phyloP scores from a whole-genome alignment of 2,888 invertebrate genomes.

The Adela reaumurella region DNA sequence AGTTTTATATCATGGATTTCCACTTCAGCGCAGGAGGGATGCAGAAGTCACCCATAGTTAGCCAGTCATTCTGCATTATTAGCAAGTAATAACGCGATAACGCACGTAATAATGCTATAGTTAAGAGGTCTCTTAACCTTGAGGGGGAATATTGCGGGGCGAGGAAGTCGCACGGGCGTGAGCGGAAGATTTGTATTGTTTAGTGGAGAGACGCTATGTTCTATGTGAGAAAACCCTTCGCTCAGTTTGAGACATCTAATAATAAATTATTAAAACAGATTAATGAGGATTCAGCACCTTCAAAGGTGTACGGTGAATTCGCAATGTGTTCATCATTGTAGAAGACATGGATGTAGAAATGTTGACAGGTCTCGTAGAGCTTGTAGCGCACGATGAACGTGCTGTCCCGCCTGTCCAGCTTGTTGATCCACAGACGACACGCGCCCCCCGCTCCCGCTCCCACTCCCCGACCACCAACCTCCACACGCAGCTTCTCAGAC shows the following conservation, averaged over 20 bases:
- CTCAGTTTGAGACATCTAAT: not conserved
- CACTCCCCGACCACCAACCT: constrained; percentile 55
- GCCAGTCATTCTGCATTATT: no score
- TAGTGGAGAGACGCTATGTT: no score
- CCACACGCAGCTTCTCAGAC: constrained; percentile 43
- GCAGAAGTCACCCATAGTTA: no score
- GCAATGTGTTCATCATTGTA: constrained; percentile 61
- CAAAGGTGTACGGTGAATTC: constrained; percentile 60
- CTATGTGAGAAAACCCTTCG: no score
- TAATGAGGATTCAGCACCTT: constrained; percentile 61
- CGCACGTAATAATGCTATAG: no score
- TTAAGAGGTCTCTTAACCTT: no score
- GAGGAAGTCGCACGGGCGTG: no score
- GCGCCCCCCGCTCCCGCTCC: constrained; percentile 39
- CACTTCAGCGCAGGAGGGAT: no score
- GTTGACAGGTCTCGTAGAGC: constrained; percentile 68
- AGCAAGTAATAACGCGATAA: no score
- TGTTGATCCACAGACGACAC: constrained; percentile 72
- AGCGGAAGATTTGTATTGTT: no score
- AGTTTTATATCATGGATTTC: no score
- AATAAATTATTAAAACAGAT: constrained; percentile 1
- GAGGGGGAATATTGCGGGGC: no score
- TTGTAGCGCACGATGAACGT: constrained; percentile 80
- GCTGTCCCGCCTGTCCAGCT: constrained; percentile 80
- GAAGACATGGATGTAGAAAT: constrained; percentile 66